These are phyloP conservation scores for Chaenogobius annularis DNA, from an alignment of 2,113 vertebrate genomes.

Conservation along the genomic window DNA sequence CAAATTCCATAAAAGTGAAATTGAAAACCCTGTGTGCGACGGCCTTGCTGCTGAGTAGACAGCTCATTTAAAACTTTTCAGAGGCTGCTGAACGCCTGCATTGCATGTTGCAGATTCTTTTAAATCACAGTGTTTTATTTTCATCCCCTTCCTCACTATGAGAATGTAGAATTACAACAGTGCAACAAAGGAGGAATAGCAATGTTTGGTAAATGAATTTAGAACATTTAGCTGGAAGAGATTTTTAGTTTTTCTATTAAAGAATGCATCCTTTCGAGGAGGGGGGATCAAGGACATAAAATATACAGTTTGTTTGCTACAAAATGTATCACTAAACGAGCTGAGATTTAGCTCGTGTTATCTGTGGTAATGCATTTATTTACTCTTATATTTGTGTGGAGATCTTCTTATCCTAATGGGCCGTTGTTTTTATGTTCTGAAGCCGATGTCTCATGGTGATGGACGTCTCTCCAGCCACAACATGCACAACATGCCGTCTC, in stretches of 20 bases:
- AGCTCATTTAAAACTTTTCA: constrained; percentile 73
- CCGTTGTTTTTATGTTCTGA: constrained; percentile 21
- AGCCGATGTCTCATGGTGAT: constrained; percentile 85
- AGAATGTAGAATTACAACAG: constrained; percentile 1
- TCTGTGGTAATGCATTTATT: neutral
- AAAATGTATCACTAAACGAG: constrained; percentile 10
- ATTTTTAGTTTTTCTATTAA: neutral
- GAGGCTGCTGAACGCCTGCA: constrained; percentile 44
- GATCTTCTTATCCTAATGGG: neutral
- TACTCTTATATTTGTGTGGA: neutral
- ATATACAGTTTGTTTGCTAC: neutral
- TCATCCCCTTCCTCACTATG: constrained; percentile 40
- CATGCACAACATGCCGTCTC: constrained; percentile 79
- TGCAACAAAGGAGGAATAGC: neutral
- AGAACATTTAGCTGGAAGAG: neutral
- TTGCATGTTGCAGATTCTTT: constrained; percentile 61
- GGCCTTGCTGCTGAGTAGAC: constrained; percentile 70
- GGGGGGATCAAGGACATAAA: constrained; percentile 2
- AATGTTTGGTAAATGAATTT: neutral
- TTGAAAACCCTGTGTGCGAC: constrained; percentile 75
- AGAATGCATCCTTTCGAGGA: neutral
- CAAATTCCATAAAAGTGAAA: constrained; percentile 82
- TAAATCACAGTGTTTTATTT: constrained; percentile 33
- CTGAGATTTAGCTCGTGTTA: neutral
- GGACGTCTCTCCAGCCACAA: constrained; percentile 76